A percentile compares a stretch with the other conserved stretches of the same genome.
phyloP scores from a whole-genome alignment of 1,140 invertebrate species.

The Zaprionus africanus region DNA sequence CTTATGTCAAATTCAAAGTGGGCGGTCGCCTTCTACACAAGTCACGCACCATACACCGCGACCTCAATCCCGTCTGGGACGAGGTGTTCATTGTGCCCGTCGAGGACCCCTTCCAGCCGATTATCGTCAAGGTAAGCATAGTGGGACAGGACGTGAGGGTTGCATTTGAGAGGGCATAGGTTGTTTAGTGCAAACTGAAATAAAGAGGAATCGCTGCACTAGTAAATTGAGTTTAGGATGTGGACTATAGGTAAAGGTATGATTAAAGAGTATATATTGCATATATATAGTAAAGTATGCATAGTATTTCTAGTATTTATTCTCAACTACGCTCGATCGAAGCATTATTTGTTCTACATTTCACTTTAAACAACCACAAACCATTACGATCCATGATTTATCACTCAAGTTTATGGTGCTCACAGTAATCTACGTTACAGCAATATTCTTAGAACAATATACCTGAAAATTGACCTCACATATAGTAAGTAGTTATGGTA shows the following conservation, averaged over 20 bases:
- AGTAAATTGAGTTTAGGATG: too few species aligned
- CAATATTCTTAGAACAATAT: neutral
- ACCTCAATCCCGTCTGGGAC: slow-evolving; percentile 97
- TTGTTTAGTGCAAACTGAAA: too few species aligned
- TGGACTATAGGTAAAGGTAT: too few species aligned
- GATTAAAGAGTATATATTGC: too few species aligned
- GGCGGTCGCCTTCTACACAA: slow-evolving; percentile 96
- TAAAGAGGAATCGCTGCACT: too few species aligned
- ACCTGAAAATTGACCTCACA: neutral
- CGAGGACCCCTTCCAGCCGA: slow-evolving; percentile 95
- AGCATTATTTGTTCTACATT: neutral
- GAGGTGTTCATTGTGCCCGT: slow-evolving; percentile 97
- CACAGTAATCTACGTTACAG: neutral
- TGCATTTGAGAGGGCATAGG: neutral
- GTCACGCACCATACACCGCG: slow-evolving; percentile 95
- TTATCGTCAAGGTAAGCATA: slow-evolving; percentile 92
- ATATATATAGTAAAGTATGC: too few species aligned
- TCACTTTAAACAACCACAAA: neutral
- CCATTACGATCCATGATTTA: neutral
- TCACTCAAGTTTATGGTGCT: neutral
- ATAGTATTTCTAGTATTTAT: too few species aligned
- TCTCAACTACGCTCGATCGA: neutral
- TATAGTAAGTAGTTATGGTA: neutral
- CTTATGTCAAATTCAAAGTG: slow-evolving; percentile 98
- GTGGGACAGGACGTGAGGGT: neutral